Percentiles rank a stretch among this genome's conserved stretches.
Evolutionary conservation across 2,888 invertebrate species (phyloP).

Genomic region (Ptycholaimellus sp.): DNA sequence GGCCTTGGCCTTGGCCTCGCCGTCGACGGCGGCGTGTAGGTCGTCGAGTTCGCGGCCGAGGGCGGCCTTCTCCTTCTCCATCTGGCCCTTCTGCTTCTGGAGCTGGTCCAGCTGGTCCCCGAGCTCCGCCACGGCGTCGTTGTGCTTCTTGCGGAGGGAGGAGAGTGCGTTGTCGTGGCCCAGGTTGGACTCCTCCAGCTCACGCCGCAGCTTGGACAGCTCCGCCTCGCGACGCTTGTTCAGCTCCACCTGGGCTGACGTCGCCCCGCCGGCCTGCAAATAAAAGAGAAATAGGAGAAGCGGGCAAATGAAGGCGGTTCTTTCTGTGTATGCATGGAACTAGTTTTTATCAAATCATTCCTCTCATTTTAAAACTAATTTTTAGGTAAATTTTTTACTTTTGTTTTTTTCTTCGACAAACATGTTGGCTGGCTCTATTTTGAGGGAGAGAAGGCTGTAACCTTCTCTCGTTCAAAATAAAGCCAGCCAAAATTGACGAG

Average conservation of each 20-base stretch:
- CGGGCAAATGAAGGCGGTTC: too few relatives aligned
- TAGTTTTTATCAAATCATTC: too few relatives aligned
- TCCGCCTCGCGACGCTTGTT: conserved; percentile 99
- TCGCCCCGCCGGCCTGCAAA: conserved; percentile 99
- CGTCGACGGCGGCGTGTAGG: conserved; percentile 83
- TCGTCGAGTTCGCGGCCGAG: conserved; percentile 93
- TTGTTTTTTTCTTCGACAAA: conserved; percentile 45
- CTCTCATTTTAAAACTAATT: too few relatives aligned
- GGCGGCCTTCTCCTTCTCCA: conserved; percentile 58
- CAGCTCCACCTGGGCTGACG: conserved; percentile 68
- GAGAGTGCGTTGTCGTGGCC: conserved; percentile 89
- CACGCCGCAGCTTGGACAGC: conserved; percentile 86
- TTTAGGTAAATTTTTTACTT: too few relatives aligned
- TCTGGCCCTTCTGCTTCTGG: conserved; percentile 98
- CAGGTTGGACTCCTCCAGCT: conserved; percentile 44
- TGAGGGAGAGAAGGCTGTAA: too few relatives aligned
- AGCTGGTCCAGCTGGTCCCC: conserved; percentile 98
- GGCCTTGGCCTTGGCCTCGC: conserved; percentile 94
- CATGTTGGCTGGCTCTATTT: conserved; percentile 89
- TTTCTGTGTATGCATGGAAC: too few relatives aligned
- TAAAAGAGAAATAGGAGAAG: too few relatives aligned
- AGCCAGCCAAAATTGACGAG: too few relatives aligned
- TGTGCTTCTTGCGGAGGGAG: conserved; percentile 96
- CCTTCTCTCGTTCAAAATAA: too few relatives aligned
- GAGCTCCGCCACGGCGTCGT: conserved; percentile 96